These are phyloP conservation scores for Drosophila pruinosa DNA, from an alignment of 1,140 invertebrate species.

Conservation along the genomic window DNA sequence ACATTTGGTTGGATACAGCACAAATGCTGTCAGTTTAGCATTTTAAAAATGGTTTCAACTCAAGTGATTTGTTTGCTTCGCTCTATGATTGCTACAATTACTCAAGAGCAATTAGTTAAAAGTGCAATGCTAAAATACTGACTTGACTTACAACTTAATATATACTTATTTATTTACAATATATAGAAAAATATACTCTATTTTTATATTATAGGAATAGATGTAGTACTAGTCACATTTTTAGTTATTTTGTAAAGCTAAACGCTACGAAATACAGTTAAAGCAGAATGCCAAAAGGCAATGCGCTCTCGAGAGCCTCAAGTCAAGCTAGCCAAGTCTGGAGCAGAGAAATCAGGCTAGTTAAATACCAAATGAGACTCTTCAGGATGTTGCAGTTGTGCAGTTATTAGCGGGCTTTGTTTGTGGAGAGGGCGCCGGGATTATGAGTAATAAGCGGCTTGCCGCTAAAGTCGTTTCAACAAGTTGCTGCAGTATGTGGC, in stretches of 20 bases:
- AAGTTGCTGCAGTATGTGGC: conserved; percentile 54
- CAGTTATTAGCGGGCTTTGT: conserved; percentile 11
- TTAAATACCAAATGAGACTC: background rate
- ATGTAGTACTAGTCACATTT: too few relatives aligned
- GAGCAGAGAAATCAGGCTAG: background rate
- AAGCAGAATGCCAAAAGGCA: background rate
- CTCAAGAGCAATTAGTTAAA: conserved; percentile 3
- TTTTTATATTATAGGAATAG: too few relatives aligned
- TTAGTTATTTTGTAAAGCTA: too few relatives aligned
- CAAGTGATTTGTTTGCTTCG: conserved; percentile 39
- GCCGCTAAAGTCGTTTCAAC: conserved; percentile 61
- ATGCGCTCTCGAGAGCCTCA: background rate
- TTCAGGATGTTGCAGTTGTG: conserved; percentile 3
- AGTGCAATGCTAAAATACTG: too few relatives aligned
- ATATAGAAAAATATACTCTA: too few relatives aligned
- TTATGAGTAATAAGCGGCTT: conserved; percentile 34
- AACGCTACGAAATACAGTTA: background rate
- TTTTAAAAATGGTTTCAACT: conserved; percentile 44
- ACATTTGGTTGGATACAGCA: conserved; percentile 2
- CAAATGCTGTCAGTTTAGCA: conserved; percentile 29
- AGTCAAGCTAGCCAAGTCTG: background rate
- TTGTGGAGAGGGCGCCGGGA: background rate
- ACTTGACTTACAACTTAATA: too few relatives aligned
- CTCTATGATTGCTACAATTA: conserved; percentile 4
- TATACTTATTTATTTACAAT: too few relatives aligned